Percentiles rank a stretch among this genome's conserved stretches.
Conservation (phyloP, 2,888 invertebrate genomes). For the Asteroscopus sphinx region DNA sequence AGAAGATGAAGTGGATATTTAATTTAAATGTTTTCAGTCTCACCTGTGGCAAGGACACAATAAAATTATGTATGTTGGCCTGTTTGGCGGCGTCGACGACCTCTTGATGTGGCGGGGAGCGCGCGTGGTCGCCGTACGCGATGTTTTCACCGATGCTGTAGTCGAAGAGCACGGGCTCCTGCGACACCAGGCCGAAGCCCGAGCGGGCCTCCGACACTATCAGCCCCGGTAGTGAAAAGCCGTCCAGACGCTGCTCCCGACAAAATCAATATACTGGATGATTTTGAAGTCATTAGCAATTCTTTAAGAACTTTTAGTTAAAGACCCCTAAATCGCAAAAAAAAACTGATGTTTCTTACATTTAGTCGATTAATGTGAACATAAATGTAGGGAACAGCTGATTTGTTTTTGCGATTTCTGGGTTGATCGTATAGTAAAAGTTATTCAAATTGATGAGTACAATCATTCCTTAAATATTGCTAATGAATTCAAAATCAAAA, state of each 20-base stretch:
- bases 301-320: no score
- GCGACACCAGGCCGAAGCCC: conserved; percentile 78
- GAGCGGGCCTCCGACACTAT: conserved; percentile 88
- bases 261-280: neutral
- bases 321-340: no score
- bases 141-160: conserved; percentile 95
- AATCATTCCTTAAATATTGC: no score
- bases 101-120: conserved; percentile 91
- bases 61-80: conserved; percentile 95
- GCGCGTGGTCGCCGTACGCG: conserved; percentile 94
- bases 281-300: no score
- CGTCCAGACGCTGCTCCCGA: conserved; percentile 37
- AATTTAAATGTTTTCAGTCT: neutral
- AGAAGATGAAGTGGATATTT: no score
- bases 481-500: no score
- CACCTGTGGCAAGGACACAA: conserved; percentile 92
- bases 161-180: conserved; percentile 96
- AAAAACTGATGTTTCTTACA: no score
- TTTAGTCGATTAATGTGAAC: no score
- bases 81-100: conserved; percentile 93
- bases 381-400: no score
- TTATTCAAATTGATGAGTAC: no score
- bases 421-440: no score
- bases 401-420: no score
- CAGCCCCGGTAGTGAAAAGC: conserved; percentile 30